phyloP scores from a whole-genome alignment of 2,888 invertebrate species.

The Melikaiella ostensackeni region DNA sequence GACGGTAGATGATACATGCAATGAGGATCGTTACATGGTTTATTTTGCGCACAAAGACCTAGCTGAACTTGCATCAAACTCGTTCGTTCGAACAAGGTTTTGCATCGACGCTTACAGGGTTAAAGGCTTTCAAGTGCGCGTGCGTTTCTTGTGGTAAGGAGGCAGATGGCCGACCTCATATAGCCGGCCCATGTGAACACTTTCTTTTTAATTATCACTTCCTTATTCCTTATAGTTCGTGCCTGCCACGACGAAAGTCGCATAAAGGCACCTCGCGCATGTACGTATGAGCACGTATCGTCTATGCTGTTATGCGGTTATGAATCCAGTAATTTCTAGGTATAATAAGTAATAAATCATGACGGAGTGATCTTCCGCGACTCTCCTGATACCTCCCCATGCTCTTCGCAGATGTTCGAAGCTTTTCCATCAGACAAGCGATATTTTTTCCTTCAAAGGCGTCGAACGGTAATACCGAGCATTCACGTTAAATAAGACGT shows the following conservation, averaged over 20 bases:
- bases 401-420: constrained; percentile 22
- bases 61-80: constrained; percentile 19
- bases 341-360: constrained; percentile 62
- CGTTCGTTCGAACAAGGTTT: constrained; percentile 15
- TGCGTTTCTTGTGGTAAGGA: constrained; percentile 17
- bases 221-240: constrained; percentile 58
- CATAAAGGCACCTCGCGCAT: constrained; percentile 40
- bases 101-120: constrained; percentile 17
- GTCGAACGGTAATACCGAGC: constrained; percentile 22
- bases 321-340: constrained; percentile 61
- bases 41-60: constrained; percentile 5
- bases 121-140: constrained; percentile 25
- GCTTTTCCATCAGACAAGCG: constrained; percentile 37
- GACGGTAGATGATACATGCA: not conserved
- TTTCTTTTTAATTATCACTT: constrained; percentile 63
- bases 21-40: constrained; percentile 24
- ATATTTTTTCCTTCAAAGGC: constrained; percentile 27
- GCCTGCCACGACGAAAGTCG: constrained; percentile 40
- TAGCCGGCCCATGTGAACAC: constrained; percentile 50
- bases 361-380: constrained; percentile 41
- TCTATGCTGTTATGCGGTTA: constrained; percentile 54
- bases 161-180: constrained; percentile 53
- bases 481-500: constrained; percentile 24
- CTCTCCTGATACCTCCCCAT: constrained; percentile 32
- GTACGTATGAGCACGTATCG: constrained; percentile 41